Base-by-base conservation (phyloP, 2,797 vertebrate genomes). In the Thunnus albacares region DNA sequence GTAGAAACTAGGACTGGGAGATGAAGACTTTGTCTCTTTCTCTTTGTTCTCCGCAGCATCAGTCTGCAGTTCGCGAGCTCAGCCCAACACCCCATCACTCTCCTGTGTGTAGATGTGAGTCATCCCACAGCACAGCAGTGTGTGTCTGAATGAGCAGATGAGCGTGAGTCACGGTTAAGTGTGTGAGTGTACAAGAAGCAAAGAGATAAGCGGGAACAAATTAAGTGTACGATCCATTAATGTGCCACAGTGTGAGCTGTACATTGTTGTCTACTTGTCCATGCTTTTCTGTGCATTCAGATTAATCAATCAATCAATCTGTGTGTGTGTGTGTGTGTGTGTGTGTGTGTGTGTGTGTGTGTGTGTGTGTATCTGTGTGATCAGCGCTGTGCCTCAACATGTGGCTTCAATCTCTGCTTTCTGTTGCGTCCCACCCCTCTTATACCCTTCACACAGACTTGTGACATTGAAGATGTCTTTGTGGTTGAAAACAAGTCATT, bases 381-480 rank as follows among this genome's bases (percentile, higher is more conserved):
- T 61, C 57, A 71, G 59, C 56, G 20, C 75, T 83, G 64, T 0
- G 75, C 79, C 77, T 89, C 79, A 77, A 93, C 93, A 94, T 93
- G 86, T 94, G 93, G 89, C 87, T 92, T 87, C 82, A 91, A 93
- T 94, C 91, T 90, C 77, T 66, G 81, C 80, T 73, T 73, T 86
- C 59, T 85, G 83, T 78, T 67, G 58, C 17, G 20, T 71, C 88
- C 89, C 88, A 73, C 90, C 89, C 88, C 82, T 88, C 76, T 62
- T 71, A n/a, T 81, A 72, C 74, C 78, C 83, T 89, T 86, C 81
- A 78, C 61, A 80, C 75, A 87, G 67, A 71, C 83, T 81, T 49
- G 53, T 84, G 89, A 73, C 87, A 79, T 80, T 28, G 47, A 84
- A 81, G 70, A 74, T 56, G 53, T 83, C 75, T 79, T 51, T 14